A percentile compares a stretch with the other conserved stretches of the same genome.
phyloP scores from a whole-genome alignment of 1,140 invertebrate species.

The Drosophila gunungcola region DNA sequence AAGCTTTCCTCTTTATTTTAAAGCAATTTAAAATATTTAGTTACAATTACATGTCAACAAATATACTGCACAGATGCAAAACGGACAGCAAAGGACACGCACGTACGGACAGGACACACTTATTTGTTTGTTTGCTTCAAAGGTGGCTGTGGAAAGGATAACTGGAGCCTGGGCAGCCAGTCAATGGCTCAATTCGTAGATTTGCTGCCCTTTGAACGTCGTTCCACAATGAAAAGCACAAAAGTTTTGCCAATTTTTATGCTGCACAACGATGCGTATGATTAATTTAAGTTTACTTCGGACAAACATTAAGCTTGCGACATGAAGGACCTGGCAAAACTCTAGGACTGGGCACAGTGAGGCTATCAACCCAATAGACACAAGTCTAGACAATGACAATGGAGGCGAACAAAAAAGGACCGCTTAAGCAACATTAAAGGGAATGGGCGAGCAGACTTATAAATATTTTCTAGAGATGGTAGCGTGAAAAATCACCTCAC shows the following conservation, averaged over 20 bases:
- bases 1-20: constrained; percentile 71
- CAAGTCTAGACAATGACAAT: constrained; percentile 74
- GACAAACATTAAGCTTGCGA: constrained; percentile 72
- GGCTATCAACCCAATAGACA: constrained; percentile 46
- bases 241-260: constrained; percentile 46
- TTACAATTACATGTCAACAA: constrained; percentile 83
- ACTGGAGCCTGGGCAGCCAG: neutral
- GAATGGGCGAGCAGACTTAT: constrained; percentile 3
- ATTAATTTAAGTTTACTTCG: constrained; percentile 70
- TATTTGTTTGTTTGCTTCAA: constrained; percentile 72
- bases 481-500: neutral
- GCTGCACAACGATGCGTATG: constrained; percentile 71
- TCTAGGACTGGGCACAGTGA: constrained; percentile 1
- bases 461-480: constrained; percentile 21
- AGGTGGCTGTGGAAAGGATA: constrained; percentile 5
- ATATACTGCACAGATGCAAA: constrained; percentile 40
- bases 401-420: constrained; percentile 54
- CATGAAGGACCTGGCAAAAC: neutral
- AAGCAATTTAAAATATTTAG: constrained; percentile 84
- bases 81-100: constrained; percentile 34
- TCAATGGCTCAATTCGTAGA: constrained; percentile 36
- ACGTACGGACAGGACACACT: constrained; percentile 47
- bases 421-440: constrained; percentile 41
- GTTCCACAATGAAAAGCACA: neutral
- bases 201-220: constrained; percentile 36